Evolutionary conservation across 2,113 vertebrate species (phyloP), one percentile per base, ranked within the genome.

Genomic region (Maccullochella peelii): DNA sequence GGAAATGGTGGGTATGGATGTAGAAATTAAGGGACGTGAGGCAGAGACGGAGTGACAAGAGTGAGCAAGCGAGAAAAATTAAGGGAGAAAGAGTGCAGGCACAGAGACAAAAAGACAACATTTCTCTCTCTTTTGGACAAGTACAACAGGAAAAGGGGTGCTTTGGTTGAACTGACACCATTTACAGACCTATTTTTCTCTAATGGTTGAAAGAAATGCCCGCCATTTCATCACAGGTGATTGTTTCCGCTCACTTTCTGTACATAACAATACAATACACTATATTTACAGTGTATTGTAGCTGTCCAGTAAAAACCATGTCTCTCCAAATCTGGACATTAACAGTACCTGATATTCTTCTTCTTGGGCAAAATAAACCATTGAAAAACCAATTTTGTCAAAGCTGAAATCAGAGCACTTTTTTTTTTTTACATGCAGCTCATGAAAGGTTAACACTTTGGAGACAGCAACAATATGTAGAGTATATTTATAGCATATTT

Each of bases 21-120:
- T 44, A 57, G 73, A 84, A 86, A 74, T 80, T 52, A 82, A 75
- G 71, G 52, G 78, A 77, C 25, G 42, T 63, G 78, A 82, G 70
- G 66, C 21, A 75, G 42, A 66, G 27, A 71, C 33, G 49, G 49
- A 52, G n/a, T 72, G 77, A 85, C 50, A 65, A 73, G 67, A 80
- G 73, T 21, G 71, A 73, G 83, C 3, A 42, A 68, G 67, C 1
- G 27, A 80, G 80, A 54, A 63, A 72, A 80, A 86, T 73, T 12
- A 63, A 79, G 59, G 62, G 25, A 75, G 68, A 78, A 79, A 68
- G 47, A 83, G 44, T 14, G 25, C 23, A 54, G 72, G 75, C 4
- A 54, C 18, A 59, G 36, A 73, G 47, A 62, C 42, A 30, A 38
- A 79, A 18, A 58, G 9, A 44, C 36, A 47, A 49, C 20, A n/a